Evolutionary conservation across 2,797 vertebrate species (phyloP).

Genomic region (Leuciscus waleckii): DNA sequence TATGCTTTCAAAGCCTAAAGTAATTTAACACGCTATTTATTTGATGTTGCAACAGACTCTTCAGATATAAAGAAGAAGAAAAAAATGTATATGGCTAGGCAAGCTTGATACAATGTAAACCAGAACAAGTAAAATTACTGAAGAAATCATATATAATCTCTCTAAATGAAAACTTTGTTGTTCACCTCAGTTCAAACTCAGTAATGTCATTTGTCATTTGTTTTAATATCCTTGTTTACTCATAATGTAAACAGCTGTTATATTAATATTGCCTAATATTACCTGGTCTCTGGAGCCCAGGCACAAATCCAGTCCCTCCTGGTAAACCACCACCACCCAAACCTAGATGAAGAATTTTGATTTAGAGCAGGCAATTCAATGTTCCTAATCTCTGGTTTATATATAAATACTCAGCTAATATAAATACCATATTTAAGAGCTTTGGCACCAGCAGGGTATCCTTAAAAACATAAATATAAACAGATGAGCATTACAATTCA

Average conservation of each 20-base stretch:
- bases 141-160: neutral
- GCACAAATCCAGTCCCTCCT: slow-evolving; percentile 22
- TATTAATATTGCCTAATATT: neutral
- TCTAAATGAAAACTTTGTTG: neutral
- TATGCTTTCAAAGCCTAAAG: neutral
- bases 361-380: neutral
- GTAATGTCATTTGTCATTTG: neutral
- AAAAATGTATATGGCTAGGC: neutral
- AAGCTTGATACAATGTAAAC: neutral
- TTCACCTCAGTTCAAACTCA: neutral
- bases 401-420: neutral
- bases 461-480: slow-evolving; percentile 24
- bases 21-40: slow-evolving; percentile 25
- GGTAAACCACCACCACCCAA: slow-evolving; percentile 34
- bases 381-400: neutral
- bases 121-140: neutral
- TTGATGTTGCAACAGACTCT: slow-evolving; percentile 7
- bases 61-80: slow-evolving; percentile 5
- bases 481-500: neutral
- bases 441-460: slow-evolving; percentile 64
- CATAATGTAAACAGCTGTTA: neutral
- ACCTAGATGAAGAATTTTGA: neutral
- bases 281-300: slow-evolving; percentile 37
- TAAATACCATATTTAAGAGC: slow-evolving; percentile 63
- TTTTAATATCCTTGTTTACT: neutral